Base-by-base conservation (phyloP, 2,113 vertebrate species). In the Acinonyx jubatus region DNA sequence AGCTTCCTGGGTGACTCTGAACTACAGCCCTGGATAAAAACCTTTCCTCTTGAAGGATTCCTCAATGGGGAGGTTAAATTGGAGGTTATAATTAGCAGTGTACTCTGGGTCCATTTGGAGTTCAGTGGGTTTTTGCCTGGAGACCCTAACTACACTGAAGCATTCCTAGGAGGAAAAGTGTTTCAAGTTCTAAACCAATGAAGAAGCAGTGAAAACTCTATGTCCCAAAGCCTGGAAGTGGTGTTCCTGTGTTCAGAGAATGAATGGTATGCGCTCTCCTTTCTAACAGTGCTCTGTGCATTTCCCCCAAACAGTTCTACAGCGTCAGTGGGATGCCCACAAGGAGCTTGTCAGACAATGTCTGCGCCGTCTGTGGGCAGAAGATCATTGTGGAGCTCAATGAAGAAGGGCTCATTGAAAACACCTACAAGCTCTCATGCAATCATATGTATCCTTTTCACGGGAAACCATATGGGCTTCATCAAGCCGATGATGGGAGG, bases 351-450 rank as follows among this genome's bases (percentile, higher is more conserved):
- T 98, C 95, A 11, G 78, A 93, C 4, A 93, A 99, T 55, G 99
- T 99, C 97, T 99, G 98, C 0, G 96, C 98, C 0, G 97, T 99
- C 80, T 99, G 98, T 1, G 96, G 99, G 73, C 98, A 99, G 98
- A 98, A 98, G 98, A 98, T 99, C 93, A 97, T 99, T 85, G 99
- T 99, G 98, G 98, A 98, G 27, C 97, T 99, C 69, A 98, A 99
- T 83, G 99, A 99, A 90, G 99, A 99, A 95, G 98, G 99, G 4
- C 98, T 99, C 0, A 98, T 94, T 55, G 99, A 99, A 87, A 99
- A 99, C 98, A 99, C 99, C 66, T 99, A 98, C 98, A 99, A 99
- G 98, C 99, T 99, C 29, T 99, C 99, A 19, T 99, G 98, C 76
- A 99, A 98, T 97, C 99, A 99, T 95, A 80, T 98, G 98, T 99